Base-by-base conservation (phyloP, 2,888 invertebrate species). In the Sarcophaga variegata region DNA sequence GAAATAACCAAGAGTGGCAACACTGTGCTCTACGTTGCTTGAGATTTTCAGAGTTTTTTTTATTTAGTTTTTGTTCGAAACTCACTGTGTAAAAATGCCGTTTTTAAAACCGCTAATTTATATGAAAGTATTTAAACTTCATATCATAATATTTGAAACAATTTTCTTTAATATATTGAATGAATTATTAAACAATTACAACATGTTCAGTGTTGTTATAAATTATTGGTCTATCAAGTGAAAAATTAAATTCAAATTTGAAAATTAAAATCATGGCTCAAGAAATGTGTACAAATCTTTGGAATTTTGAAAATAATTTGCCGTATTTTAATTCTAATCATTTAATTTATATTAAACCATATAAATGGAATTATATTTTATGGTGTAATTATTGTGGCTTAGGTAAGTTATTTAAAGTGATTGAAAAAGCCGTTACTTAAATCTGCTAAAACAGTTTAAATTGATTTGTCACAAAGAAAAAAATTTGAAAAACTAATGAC, bases 21-120 rank as follows among this genome's bases (percentile, higher is more conserved):
- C 37, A 37, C 37, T 37, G 10, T 10, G 10, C 17, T 45, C n/a
- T 66, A 2, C 1, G 3, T 37, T 37, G 27, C 4, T 22, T 79
- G 5, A 45, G 2, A 63, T 12, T 63, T 81, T 62, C 14, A 63
- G 27, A 64, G 22, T 22, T 64, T 81, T 81, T 66, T 63, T 71
- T 62, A 10, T 64, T 84, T 79, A 81, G 82, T 85, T 83, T 78
- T 62, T 25, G 78, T 77, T 83, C 64, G 11, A 78, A 81, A 85
- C 62, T 79, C 62, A 54, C 45, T 70, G 37, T 22, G n/a, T 37
- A 75, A 81, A 86, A 76, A 83, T 89, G 89, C 89, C 89, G 89
- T 89, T 89, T 88, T 81, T 77, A 79, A 88, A 89, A 86, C 89
- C 89, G 89, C 89, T 89, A 89, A 83, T 87, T 88, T 83, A 81